phyloP scores from a whole-genome alignment of 2,888 invertebrate species.

The Polydrusus cervinus region DNA sequence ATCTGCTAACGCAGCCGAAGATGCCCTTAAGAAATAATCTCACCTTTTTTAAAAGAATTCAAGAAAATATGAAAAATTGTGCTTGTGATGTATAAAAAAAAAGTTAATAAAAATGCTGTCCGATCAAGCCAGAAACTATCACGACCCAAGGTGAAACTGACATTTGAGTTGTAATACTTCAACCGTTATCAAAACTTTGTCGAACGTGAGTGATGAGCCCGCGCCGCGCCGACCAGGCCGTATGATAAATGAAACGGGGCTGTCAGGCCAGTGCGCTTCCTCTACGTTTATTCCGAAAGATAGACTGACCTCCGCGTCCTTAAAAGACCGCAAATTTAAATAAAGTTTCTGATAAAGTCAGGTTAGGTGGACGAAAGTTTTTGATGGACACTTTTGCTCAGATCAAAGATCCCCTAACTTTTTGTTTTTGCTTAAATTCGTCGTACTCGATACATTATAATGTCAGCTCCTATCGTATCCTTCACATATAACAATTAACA shows the following conservation, averaged over 20 bases:
- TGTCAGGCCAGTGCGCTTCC: conserved; percentile 60
- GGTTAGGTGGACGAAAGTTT: neutral
- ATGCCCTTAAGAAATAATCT: too few species aligned
- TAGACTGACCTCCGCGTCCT: conserved; percentile 52
- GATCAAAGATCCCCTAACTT: too few species aligned
- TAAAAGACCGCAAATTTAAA: conserved; percentile 54
- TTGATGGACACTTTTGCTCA: too few species aligned
- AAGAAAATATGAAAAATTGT: too few species aligned
- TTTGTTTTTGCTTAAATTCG: too few species aligned
- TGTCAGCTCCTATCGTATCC: too few species aligned
- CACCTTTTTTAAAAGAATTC: too few species aligned
- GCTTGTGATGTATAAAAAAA: neutral
- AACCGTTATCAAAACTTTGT: conserved; percentile 69
- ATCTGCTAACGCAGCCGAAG: too few species aligned
- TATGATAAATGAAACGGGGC: conserved; percentile 65
- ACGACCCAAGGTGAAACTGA: conserved; percentile 65
- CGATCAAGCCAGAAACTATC: conserved; percentile 55
- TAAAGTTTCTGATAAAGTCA: conserved; percentile 50
- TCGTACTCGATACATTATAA: too few species aligned
- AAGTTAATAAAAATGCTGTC: conserved; percentile 21
- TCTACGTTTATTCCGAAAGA: conserved; percentile 52
- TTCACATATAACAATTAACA: too few species aligned
- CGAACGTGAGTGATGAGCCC: conserved; percentile 66
- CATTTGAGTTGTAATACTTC: conserved; percentile 68
- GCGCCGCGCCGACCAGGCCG: conserved; percentile 56